A percentile compares a stretch with the other conserved stretches of the same genome.
Conservation (phyloP, 2,888 invertebrate species). For the Mylabris sibirica region DNA sequence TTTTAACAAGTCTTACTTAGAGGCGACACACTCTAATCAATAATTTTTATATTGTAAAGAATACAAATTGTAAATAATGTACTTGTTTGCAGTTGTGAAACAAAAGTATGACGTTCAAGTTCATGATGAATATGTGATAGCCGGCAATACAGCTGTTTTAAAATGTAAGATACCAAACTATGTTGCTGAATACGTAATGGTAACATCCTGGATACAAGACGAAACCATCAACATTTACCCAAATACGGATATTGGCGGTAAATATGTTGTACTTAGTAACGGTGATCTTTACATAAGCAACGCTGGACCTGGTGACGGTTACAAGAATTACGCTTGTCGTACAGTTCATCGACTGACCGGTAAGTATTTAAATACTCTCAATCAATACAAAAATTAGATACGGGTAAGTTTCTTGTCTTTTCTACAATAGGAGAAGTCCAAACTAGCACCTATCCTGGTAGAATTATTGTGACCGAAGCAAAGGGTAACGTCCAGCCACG, state of each 20-base stretch:
- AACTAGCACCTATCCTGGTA: slow-evolving; percentile 68
- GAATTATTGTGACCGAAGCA: slow-evolving; percentile 76
- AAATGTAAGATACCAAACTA: slow-evolving; percentile 89
- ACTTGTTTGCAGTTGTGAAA: slow-evolving; percentile 72
- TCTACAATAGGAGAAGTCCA: slow-evolving; percentile 65
- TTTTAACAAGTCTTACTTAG: no score
- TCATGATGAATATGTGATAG: slow-evolving; percentile 89
- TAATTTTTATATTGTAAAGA: neutral
- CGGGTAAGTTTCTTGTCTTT: neutral
- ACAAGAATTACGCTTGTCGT: slow-evolving; percentile 81
- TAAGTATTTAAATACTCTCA: slow-evolving; percentile 26
- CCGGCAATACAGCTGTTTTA: slow-evolving; percentile 89
- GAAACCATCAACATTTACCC: slow-evolving; percentile 81
- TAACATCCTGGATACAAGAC: slow-evolving; percentile 90
- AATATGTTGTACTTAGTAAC: slow-evolving; percentile 79
- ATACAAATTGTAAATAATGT: neutral
- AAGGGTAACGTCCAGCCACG: slow-evolving; percentile 79
- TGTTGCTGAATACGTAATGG: slow-evolving; percentile 86
- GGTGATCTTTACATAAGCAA: slow-evolving; percentile 86
- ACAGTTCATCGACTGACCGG: slow-evolving; percentile 83
- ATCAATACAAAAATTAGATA: neutral
- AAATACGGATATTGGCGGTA: slow-evolving; percentile 75
- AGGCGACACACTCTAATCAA: neutral
- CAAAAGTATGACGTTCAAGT: slow-evolving; percentile 89
- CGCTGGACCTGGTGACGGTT: slow-evolving; percentile 79